Evolutionary conservation across 2,113 vertebrate species (phyloP), one percentile per base, ranked within the genome.

Genomic region (Microcebus murinus): DNA sequence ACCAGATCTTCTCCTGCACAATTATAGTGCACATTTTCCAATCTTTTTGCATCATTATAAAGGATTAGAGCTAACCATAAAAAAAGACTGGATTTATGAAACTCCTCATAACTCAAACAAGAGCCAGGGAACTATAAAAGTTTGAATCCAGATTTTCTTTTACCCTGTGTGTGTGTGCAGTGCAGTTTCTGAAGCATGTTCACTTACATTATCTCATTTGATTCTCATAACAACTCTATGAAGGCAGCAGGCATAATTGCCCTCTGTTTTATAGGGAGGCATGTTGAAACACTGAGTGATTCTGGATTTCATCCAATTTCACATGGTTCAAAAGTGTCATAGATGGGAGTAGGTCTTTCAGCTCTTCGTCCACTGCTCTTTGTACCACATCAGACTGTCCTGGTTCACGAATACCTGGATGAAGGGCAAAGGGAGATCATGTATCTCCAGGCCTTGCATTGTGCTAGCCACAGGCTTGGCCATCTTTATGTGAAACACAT

Each of bases 51-150:
- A 96, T 86, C 90, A 93, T 96, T 97, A 96, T 92, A 61, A 97
- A 89, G 50, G 85, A 83, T 96, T 94, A 97, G 82, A 70, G 77
- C 59, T 80, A 85, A 87, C 76, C 55, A 57, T 96, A 96, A 97
- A 97, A 97, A 96, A 50, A 77, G 86, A 84, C 59, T 93, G 94
- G 57, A 96, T 97, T 96, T 97, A 97, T 95, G 94, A 94, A 95
- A 89, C 63, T 67, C 87, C 79, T 92, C 67, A 52, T 95, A 97
- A 94, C 68, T 97, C 95, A 92, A 76, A 95, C 45, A 92, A 96
- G 87, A 97, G 63, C 76, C 71, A 95, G 77, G 91, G 57, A 95
- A 89, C 76, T 88, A 83, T 97, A 95, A 97, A 95, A 94, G 36
- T 94, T 42, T 91, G 85, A 91, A 70, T 95, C 73, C 82, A 94